Evolutionary conservation across 2,113 vertebrate species (phyloP), one percentile per base, ranked within the genome.

Genomic region (Mirounga angustirostris): DNA sequence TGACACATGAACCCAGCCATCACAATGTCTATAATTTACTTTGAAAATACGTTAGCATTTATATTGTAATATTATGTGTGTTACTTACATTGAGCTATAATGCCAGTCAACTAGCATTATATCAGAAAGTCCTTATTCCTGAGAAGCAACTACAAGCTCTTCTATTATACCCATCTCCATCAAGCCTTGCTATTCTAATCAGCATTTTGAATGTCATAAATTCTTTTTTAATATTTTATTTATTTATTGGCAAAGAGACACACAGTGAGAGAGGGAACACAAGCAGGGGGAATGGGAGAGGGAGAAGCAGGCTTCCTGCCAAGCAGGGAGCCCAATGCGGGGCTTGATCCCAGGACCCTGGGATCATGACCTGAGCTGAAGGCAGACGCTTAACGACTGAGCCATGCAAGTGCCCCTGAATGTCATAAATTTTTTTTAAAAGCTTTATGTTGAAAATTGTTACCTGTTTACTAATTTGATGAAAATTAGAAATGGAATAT

Each of bases 381-480:
- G 46, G 46, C 46, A 46, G 46, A 46, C 7, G 46, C 46, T 46
- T 46, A 46, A 46, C 1, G 46, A 46, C 46, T 46, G 46, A 46
- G 46, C 46, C 46, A 46, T 8, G 7, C 46, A 46, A 8, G 46
- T 9, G 46, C 46, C 46, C 46, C 46, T 36, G 43, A 89, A 54
- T 58, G 56, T 91, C 63, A 91, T 22, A 80, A 86, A 52, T 14
- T 40, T 54, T n/a, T 76, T 92, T 56, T 3, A 26, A 92, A 63
- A 79, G 21, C n/a, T 82, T 81, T 92, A 21, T 89, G 4, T 52
- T 82, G 43, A 96, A 92, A 89, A 74, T 36, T 43, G 11, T 94
- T 83, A 36, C 50, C 15, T 88, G 19, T 74, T 73, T 84, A 63
- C 40, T 92, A 43, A 43, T 33, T 80, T 84, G 24, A 54, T 43